phyloP scores from a whole-genome alignment of 2,888 invertebrate genomes.

The Mythimna albipuncta region DNA sequence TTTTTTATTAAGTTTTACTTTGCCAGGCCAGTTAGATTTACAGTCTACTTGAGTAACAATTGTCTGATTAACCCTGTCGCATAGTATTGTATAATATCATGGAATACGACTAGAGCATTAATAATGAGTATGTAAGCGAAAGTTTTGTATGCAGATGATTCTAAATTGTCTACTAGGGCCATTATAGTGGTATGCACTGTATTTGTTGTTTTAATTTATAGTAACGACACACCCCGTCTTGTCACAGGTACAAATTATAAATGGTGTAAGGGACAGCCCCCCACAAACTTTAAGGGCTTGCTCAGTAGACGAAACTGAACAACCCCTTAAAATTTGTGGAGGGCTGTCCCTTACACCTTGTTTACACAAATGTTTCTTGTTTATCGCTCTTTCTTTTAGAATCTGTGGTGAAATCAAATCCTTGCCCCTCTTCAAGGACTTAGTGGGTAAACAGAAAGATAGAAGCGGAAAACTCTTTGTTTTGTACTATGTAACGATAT shows the following conservation, averaged over 20 bases:
- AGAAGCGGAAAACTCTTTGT: too few species aligned
- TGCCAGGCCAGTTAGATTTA: neutral
- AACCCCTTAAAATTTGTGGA: too few species aligned
- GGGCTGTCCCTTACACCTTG: too few species aligned
- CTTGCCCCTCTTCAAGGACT: neutral
- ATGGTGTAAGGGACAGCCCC: too few species aligned
- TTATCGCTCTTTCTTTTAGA: neutral
- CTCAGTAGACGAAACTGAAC: too few species aligned
- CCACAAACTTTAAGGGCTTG: too few species aligned
- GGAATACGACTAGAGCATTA: slow-evolving; percentile 21
- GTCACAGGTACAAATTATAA: too few species aligned
- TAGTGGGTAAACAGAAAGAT: neutral
- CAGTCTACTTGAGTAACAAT: neutral
- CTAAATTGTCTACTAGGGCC: slow-evolving; percentile 36
- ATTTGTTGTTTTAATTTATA: slow-evolving; percentile 29
- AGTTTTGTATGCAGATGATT: slow-evolving; percentile 36
- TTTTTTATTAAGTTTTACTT: neutral
- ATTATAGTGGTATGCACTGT: slow-evolving; percentile 41
- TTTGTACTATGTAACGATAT: too few species aligned
- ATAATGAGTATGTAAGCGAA: slow-evolving; percentile 37
- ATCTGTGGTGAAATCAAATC: too few species aligned
- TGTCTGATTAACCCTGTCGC: neutral
- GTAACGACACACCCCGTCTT: neutral
- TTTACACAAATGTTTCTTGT: too few species aligned
- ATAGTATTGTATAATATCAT: slow-evolving; percentile 1